Evolutionary conservation across 2,113 vertebrate species (phyloP).

Genomic region (Rhipidura dahli): DNA sequence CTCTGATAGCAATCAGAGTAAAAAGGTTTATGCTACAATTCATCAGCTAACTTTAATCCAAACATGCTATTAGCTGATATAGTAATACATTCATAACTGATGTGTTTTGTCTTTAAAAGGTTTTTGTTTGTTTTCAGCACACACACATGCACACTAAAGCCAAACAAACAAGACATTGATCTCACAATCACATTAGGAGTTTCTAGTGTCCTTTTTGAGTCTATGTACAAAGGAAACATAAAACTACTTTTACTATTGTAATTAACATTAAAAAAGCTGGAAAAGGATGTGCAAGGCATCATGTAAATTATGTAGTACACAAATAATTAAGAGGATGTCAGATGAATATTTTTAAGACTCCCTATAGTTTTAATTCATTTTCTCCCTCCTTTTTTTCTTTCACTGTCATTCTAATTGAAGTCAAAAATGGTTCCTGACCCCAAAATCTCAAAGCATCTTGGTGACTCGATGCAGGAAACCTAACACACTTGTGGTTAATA

Average conservation of each 20-base stretch:
- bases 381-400: background rate
- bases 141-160: background rate
- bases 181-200: background rate
- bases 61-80: background rate
- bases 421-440: background rate
- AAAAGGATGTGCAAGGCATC: background rate
- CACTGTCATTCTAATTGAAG: background rate
- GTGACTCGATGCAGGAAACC: background rate
- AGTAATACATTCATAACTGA: background rate
- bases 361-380: background rate
- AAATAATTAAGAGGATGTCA: background rate
- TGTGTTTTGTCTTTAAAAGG: background rate
- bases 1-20: background rate
- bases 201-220: background rate
- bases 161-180: background rate
- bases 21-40: background rate
- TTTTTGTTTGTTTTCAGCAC: background rate
- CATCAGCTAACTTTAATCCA: background rate
- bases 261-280: background rate
- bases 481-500: accelerated
- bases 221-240: background rate
- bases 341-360: background rate
- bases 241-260: background rate
- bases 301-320: background rate
- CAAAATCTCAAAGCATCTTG: background rate